These are phyloP conservation scores for Dromaius novaehollandiae DNA, from an alignment of 2,113 vertebrate genomes.

Conservation along the genomic window DNA sequence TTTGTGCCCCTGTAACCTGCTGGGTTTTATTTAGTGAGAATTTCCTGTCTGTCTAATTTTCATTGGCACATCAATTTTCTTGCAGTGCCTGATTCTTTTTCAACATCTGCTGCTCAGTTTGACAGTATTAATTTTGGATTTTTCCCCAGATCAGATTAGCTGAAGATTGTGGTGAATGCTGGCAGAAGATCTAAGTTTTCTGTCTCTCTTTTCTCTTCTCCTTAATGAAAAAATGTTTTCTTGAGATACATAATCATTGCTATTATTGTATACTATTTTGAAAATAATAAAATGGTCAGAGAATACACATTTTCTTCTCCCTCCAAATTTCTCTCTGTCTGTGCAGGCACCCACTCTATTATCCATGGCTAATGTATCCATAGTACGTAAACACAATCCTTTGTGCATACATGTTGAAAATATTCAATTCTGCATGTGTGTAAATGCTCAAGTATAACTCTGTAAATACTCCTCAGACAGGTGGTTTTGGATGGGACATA, in stretches of 20 bases:
- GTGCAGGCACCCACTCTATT: neutral
- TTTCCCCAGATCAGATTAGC: conserved; percentile 65
- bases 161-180: conserved; percentile 34
- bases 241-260: conserved; percentile 1
- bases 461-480: neutral
- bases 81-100: conserved; percentile 57
- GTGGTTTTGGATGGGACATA: neutral
- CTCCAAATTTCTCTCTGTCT: neutral
- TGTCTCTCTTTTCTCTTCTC: conserved; percentile 5
- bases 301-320: neutral
- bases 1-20: conserved; percentile 19
- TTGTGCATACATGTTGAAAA: neutral
- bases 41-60: conserved; percentile 61
- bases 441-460: neutral
- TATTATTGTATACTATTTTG: neutral
- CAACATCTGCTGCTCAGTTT: conserved; percentile 70
- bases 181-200: conserved; percentile 41
- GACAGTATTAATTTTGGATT: conserved; percentile 70
- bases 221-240: conserved; percentile 50
- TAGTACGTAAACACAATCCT: neutral
- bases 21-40: conserved; percentile 48
- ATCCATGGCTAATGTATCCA: neutral
- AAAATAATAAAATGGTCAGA: neutral
- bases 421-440: neutral
- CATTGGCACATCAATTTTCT: conserved; percentile 62